Evolutionary conservation across 1,140 invertebrate genomes (phyloP), one percentile per base, ranked within the genome.

Genomic region (Andricus grossulariae): DNA sequence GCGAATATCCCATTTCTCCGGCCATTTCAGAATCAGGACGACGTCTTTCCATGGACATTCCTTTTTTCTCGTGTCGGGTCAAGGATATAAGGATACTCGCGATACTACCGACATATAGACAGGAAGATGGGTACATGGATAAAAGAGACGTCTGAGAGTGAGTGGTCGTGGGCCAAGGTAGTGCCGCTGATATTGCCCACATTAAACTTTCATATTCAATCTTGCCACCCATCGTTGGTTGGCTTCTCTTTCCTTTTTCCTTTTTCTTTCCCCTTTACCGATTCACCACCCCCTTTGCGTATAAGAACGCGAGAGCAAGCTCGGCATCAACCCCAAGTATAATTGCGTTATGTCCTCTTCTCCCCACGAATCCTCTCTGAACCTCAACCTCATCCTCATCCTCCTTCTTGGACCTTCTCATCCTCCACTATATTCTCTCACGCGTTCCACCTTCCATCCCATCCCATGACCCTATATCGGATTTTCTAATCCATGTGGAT

Each of bases 181-280:
- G 82, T 82, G 82, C 81, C 84, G 84, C 82, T 88, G 85, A 88
- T 88, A 88, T 88, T 88, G 86, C 87, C 88, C 85, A 86, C 87
- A 88, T 88, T 88, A 88, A 88, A 88, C 87, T 88, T 88, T 88
- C 87, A 88, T 88, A 88, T 88, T 88, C 87, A 88, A 88, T 88
- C 87, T 88, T 88, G 84, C 85, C 86, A 88, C 86, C 87, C 85
- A 86, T 75, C 84, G 80, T 86, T 86, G 75, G 86, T 66, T 16
- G 60, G 83, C 80, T 74, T 80, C 45, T 39, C 70, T 73, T 77
- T 73, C 39, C 55, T 77, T 77, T 60, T 75, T 73, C 51, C 71
- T 52, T 13, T 74, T 39, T 54, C 74, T 54, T 66, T 72, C 66
- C 18, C 4, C 60, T 16, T 5, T 39, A n/a, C 12, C 60, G 60